Evolutionary conservation across 1,140 invertebrate species (phyloP), one percentile per base, ranked within the genome.

Genomic region (Saxidomus purpurata): DNA sequence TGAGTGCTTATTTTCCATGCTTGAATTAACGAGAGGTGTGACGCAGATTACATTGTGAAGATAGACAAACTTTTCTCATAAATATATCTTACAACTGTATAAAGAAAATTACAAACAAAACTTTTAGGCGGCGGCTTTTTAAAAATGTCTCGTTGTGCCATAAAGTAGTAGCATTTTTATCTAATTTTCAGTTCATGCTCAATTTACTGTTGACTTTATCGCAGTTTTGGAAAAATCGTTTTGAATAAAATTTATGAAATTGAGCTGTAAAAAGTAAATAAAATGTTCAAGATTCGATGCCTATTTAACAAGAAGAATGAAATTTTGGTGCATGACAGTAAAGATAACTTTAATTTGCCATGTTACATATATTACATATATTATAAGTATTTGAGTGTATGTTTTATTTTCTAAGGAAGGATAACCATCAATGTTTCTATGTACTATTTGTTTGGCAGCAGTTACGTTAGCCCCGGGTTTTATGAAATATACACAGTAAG

Each of bases 1-100:
- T 71, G 67, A 71, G 36, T 22, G 36, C 34, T 13, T 71, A 71
- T 71, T 71, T 79, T 79, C 25, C 47, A 79, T 79, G 76, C 43
- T 52, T 79, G 47, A 52, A 31, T 79, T 79, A 36, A 19, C 2
- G 43, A 55, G 34, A 79, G 76, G 76, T 79, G 76, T 79, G 76
- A 79, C 76, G 25, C 1, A 2, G 47, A 79, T 79, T 79, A 79
- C 34, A 38, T 22, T 40, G 17, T 71, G 67, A 34, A 38, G 34
- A 38, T 71, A 63, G 59, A 63, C 59, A 63, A 63, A 63, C 1
- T 63, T 63, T 63, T 63, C 59, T 63, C 59, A 63, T 63, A 63
- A 63, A 63, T 28, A 28, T 63, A 8, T 28, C 59, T 28, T 19
- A 28, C 59, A 63, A 28, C 28, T 28, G 22, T 25, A 8, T 4